Base-by-base conservation (phyloP, 2,888 invertebrate genomes). In the Eilema sororculum region DNA sequence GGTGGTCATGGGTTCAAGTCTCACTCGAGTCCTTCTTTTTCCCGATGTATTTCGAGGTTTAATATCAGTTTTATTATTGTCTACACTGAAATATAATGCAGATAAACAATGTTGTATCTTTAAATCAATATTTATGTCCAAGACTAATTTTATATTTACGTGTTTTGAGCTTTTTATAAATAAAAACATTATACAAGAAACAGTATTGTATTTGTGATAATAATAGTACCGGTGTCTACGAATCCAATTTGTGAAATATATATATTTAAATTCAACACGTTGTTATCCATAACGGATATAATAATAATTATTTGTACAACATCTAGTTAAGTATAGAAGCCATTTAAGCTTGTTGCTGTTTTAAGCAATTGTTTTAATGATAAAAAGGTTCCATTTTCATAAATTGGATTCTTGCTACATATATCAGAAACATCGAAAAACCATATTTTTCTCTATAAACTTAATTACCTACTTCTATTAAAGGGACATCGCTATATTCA, bases 91-190 rank as follows among this genome's bases (percentile, higher is more conserved):
- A 46, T 20, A 46, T 6, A 8, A 52, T 52, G 9, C n/a, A 52
- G 9, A n/a, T 9, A n/a, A 52, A 52, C n/a, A 30, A 20, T 8
- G 33, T 65, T 25, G 20, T 66, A 5, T 41, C 41, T 59, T 66
- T 66, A 59, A 25, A 5, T 66, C 37, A 66, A 66, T 66, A 59
- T 66, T 41, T 66, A 25, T 41, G 59, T 59, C 80, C 78, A 79
- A 81, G 84, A 87, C 86, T 85, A 83, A 85, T 88, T 89, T 82
- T 80, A 79, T 81, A 82, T 76, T 81, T 80, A 82, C 89, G 86
- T 87, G 88, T 91, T 88, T 88, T 90, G 91, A 93, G 93, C 93
- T 94, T 94, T 93, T 93, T 93, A 91, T 92, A 92, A 89, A 88
- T 83, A 83, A 83, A 76, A 84, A 84, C 83, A 77, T 81, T 86